Base-by-base conservation (phyloP, 53 echinoderm and acorn worm species). In the Astropecten irregularis region DNA sequence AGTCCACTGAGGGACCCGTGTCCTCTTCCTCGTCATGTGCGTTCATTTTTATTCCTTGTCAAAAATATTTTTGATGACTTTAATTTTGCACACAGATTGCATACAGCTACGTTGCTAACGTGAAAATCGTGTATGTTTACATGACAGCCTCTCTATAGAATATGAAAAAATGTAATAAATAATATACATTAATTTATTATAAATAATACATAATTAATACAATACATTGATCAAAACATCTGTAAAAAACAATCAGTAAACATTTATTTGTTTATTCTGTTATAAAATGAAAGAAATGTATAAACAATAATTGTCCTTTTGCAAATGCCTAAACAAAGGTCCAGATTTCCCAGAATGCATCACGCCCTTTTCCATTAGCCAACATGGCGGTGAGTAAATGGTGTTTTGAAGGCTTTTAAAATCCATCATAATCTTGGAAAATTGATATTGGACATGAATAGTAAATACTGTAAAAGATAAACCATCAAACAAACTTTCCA, bases 21-120 rank as follows among this genome's bases (percentile, higher is more conserved):
- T 94, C 94, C 62, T 94, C 97, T 66, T 97, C 97, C 70, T 97
- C 97, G 28, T 94, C 97, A 48, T 96, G 93, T 3, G 82, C 71
- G 86, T 83, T 94, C 97, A 97, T 97, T 86, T 91, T 95, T 32
- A 19, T 46, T 40, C 11, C 18, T 40, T 79, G 15, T 62, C 26
- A 48, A 30, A 30, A 18, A 16, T 0, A 26, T 1, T 60, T 32
- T 77, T 8, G 42, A n/a, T 14, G n/a, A n/a, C n/a, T n/a, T n/a
- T n/a, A 23, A 20, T 19, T 2, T 10, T 15, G 39, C 57, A 15
- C 58, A 26, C 14, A n/a, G 5, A 50, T 35, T 42, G 6, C 42
- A 42, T 11, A 42, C 42, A 6, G 42, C 42, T 11, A 42, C 56
- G 74, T 79, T 79, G 79, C 79, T 79, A 79, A 60, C 79, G 62